These are phyloP conservation scores for Holothuria scabra DNA, from an alignment of 53 echinoderm and acorn worm genomes.

Conservation along the genomic window DNA sequence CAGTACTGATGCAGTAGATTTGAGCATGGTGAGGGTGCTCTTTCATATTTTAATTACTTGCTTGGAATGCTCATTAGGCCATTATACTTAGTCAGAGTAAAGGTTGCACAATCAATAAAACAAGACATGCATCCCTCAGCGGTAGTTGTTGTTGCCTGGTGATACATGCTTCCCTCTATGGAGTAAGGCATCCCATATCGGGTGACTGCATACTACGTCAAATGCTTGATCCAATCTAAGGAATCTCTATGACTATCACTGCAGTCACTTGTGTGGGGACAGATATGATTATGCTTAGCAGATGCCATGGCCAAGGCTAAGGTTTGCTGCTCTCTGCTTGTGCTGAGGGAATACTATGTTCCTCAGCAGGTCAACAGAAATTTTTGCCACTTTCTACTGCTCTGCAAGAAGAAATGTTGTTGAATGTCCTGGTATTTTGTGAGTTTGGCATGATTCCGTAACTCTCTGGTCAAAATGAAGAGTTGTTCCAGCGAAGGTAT, in stretches of 20 bases:
- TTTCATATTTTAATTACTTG: neutral
- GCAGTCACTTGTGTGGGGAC: conserved; percentile 15
- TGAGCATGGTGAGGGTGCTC: conserved; percentile 3
- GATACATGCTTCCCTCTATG: neutral
- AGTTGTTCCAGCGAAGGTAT: conserved; percentile 18
- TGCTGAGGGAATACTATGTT: conserved; percentile 32
- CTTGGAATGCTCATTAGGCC: neutral
- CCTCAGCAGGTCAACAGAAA: conserved; percentile 31
- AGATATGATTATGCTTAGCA: conserved; percentile 21
- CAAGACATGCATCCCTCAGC: neutral
- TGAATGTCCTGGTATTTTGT: conserved; percentile 13
- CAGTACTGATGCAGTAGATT: too few species aligned
- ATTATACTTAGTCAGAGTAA: neutral
- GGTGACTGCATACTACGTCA: conserved; percentile 21
- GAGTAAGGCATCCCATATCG: conserved; percentile 10
- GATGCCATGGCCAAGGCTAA: conserved; percentile 35
- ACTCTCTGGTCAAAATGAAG: conserved; percentile 33
- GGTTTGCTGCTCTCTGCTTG: neutral
- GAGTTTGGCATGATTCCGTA: neutral
- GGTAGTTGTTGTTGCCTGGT: neutral
- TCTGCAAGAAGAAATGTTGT: conserved; percentile 35
- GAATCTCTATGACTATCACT: conserved; percentile 14
- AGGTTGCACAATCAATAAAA: conserved; percentile 35
- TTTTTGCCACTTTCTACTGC: neutral
- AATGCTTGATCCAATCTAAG: neutral